Evolutionary conservation across 1,140 invertebrate genomes (phyloP).

Genomic region (Eueides isabella): DNA sequence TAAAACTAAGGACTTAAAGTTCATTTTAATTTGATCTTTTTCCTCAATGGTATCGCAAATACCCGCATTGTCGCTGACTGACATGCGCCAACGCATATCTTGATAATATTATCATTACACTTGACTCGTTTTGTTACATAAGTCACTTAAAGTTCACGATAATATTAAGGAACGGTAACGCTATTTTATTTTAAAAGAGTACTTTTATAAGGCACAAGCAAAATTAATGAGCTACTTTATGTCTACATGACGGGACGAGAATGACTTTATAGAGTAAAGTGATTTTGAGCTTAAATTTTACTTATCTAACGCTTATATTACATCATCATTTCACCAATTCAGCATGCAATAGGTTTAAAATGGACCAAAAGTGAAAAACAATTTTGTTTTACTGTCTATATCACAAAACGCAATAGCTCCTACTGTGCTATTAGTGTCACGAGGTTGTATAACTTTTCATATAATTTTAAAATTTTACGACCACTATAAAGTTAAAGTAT

Average conservation of each 20-base stretch:
- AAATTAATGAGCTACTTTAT: slow-evolving; percentile 1
- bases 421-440: not conserved
- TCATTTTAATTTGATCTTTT: slow-evolving; percentile 29
- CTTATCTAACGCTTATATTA: not conserved
- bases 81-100: slow-evolving; percentile 65
- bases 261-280: not conserved
- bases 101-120: slow-evolving; percentile 75
- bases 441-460: not conserved
- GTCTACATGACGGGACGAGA: not conserved
- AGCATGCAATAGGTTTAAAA: not conserved
- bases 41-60: slow-evolving; percentile 36
- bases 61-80: slow-evolving; percentile 65
- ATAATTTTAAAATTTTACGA: not conserved
- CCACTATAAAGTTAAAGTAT: not conserved
- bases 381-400: not conserved
- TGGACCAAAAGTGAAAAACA: not conserved
- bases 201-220: slow-evolving; percentile 4
- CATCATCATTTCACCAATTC: not conserved
- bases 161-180: not conserved
- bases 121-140: slow-evolving; percentile 64
- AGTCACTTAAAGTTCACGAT: slow-evolving; percentile 33
- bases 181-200: not conserved
- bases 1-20: slow-evolving; percentile 38
- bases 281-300: not conserved
- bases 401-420: not conserved